Percentiles rank a stretch among this genome's conserved stretches.
Conservation (phyloP, 2,113 vertebrate genomes). For the Tetraodon nigroviridis region DNA sequence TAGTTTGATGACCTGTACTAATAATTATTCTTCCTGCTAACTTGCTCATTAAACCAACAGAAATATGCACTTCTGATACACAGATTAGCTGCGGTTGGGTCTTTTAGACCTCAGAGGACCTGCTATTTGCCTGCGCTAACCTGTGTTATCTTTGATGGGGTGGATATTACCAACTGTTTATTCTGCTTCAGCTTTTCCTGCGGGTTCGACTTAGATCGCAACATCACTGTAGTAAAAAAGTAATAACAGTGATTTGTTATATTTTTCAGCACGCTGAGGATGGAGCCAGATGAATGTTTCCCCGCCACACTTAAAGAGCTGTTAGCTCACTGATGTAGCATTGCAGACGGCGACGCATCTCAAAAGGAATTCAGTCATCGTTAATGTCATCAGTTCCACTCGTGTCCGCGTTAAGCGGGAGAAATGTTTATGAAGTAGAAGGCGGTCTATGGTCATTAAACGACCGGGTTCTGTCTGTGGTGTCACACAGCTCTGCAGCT, state of each 20-base stretch:
- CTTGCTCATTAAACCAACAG: too few relatives aligned
- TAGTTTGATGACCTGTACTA: too few relatives aligned
- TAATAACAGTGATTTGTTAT: background rate
- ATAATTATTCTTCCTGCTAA: too few relatives aligned
- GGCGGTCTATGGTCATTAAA: slow-evolving; percentile 27
- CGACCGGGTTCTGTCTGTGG: slow-evolving; percentile 21
- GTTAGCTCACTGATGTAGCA: background rate
- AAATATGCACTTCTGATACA: too few relatives aligned
- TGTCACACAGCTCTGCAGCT: slow-evolving; percentile 49
- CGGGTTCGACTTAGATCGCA: slow-evolving; percentile 15
- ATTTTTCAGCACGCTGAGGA: background rate
- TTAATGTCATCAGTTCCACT: too few relatives aligned
- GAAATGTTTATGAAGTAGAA: background rate
- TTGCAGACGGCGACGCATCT: background rate
- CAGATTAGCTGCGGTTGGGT: too few relatives aligned
- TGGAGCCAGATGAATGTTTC: background rate
- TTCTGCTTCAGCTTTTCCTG: background rate
- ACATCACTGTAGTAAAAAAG: background rate
- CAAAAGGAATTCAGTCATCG: too few relatives aligned
- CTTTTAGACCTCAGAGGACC: too few relatives aligned
- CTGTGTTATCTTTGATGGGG: background rate
- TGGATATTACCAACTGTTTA: slow-evolving; percentile 3
- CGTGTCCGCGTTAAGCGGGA: background rate
- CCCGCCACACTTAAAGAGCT: too few relatives aligned
- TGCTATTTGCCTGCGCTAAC: background rate